A percentile compares a stretch with the other conserved stretches of the same genome.
Evolutionary conservation across 2,113 vertebrate species (phyloP).

Genomic region (Cacatua alba): DNA sequence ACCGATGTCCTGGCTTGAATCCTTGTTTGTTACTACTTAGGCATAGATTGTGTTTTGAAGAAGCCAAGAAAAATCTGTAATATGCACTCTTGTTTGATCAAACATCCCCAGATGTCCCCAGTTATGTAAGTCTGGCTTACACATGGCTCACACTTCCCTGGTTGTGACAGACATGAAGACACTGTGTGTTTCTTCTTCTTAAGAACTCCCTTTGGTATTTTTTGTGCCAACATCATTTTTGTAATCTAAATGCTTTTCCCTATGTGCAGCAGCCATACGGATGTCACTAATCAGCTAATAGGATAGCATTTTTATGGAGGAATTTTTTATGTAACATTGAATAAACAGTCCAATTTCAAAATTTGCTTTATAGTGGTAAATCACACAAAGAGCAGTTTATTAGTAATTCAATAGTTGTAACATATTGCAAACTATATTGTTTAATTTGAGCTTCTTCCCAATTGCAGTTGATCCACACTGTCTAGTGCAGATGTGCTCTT

Average conservation of each 20-base stretch:
- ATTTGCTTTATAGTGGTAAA: background rate
- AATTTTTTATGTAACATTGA: background rate
- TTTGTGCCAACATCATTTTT: background rate
- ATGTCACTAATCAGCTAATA: background rate
- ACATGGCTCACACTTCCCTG: conserved; percentile 10
- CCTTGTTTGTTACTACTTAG: background rate
- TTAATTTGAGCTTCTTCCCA: background rate
- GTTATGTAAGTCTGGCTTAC: background rate
- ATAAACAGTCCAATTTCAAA: background rate
- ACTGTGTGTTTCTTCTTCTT: background rate
- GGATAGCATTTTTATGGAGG: background rate
- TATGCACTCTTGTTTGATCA: background rate
- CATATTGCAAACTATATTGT: background rate
- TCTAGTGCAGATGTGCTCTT: background rate
- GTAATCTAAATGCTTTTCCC: background rate
- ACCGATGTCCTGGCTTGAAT: background rate
- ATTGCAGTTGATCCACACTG: background rate
- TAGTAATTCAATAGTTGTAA: background rate
- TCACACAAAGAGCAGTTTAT: background rate
- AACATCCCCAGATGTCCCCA: background rate
- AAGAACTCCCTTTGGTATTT: background rate
- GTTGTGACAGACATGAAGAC: conserved; percentile 78
- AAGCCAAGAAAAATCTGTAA: background rate
- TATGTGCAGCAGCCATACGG: background rate
- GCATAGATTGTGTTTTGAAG: background rate